Conservation (phyloP, 2,113 vertebrate species). For the Notarius quadriscutis region DNA sequence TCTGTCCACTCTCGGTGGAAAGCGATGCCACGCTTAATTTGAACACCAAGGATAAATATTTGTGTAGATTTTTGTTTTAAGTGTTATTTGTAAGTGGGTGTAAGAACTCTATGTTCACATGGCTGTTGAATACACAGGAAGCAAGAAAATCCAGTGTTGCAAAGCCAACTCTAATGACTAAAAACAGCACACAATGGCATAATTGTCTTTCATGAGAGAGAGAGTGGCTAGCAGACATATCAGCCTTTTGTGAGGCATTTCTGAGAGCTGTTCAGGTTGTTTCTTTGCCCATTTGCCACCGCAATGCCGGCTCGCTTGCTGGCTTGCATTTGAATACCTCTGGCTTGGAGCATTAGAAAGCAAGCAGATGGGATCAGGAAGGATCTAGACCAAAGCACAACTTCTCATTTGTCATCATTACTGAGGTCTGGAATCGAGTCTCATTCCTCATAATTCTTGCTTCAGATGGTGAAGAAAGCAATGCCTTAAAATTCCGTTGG, state of each 20-base stretch:
- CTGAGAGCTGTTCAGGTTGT: conserved; percentile 24
- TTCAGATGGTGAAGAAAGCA: not conserved
- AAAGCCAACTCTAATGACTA: not conserved
- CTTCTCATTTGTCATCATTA: conserved; percentile 10
- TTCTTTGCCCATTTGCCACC: conserved; percentile 15
- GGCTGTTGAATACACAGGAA: not conserved
- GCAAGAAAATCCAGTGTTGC: not conserved
- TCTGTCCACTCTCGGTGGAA: not conserved
- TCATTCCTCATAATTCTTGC: not conserved
- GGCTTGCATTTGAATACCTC: conserved; percentile 40
- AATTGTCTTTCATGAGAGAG: conserved; percentile 10
- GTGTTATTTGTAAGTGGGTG: not conserved
- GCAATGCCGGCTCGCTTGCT: conserved; percentile 15
- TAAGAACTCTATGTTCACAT: too few relatives aligned
- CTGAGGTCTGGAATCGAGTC: not conserved
- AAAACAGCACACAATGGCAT: conserved; percentile 10
- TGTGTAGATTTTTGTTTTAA: not conserved
- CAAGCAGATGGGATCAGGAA: conserved; percentile 8
- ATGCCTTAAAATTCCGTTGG: not conserved
- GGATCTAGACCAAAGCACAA: not conserved
- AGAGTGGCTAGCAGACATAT: not conserved
- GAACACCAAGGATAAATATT: not conserved
- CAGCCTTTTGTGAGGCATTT: not conserved
- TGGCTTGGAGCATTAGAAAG: conserved; percentile 10
- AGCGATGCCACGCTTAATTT: not conserved